Evolutionary conservation across 2,888 invertebrate genomes (phyloP), one percentile per base, ranked within the genome.

Genomic region (Pseudeuparius sepicola): DNA sequence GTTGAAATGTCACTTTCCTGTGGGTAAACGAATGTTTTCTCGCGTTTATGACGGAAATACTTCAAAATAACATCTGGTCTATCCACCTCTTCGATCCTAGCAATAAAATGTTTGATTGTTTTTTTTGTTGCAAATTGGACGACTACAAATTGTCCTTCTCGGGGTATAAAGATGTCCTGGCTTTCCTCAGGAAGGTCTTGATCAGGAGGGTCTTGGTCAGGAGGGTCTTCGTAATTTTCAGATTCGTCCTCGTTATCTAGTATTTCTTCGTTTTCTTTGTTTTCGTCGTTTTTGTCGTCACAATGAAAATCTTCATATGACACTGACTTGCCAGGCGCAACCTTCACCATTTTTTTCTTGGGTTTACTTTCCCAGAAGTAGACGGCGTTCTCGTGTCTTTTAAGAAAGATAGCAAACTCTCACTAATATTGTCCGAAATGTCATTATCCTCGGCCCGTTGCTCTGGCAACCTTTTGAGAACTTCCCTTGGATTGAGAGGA

Each of bases 391-490:
- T 20, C 9, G 20, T 20, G 7, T 20, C 20, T 20, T 20, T 20
- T 20, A 20, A 20, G 9, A 20, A 20, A 9, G 20, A 20, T 9
- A 20, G 20, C 7, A 20, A 9, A 9, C 7, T 20, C 9, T 20
- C 9, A 20, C 9, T 20, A 20, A 32, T 33, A n/a, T n/a, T n/a
- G n/a, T n/a, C n/a, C n/a, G n/a, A n/a, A n/a, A n/a, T n/a, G n/a
- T n/a, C n/a, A n/a, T n/a, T n/a, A n/a, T n/a, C n/a, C n/a, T n/a
- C n/a, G n/a, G 24, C 9, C 12, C 31, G 20, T 20, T 18, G 31
- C 24, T 6, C 11, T 20, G 31, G 31, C 7, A 31, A 6, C 13
- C 31, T 31, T 16, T 31, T 20, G 6, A 31, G 4, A n/a, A 31
- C 31, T 31, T 31, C 17, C 9, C 12, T 10, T n/a, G 31, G 23